Conservation (phyloP, 2,113 vertebrate genomes). For the Eolophus roseicapilla region DNA sequence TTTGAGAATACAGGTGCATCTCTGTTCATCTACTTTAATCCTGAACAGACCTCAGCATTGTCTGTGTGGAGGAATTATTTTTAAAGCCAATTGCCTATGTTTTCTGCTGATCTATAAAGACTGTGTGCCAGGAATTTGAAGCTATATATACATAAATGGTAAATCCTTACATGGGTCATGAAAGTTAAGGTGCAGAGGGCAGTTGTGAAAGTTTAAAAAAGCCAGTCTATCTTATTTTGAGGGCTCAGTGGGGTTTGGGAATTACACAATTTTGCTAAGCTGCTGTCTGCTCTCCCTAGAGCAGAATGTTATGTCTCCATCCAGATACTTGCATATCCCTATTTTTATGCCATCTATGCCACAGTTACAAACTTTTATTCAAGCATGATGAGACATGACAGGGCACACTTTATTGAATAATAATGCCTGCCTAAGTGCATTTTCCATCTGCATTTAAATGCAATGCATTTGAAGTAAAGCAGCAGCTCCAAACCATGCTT, state of each 20-base stretch:
- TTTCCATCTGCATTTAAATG: constrained; percentile 52
- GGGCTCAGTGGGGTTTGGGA: background rate
- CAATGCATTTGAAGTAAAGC: constrained; percentile 12
- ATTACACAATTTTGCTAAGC: background rate
- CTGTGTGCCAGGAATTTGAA: background rate
- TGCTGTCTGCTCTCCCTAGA: background rate
- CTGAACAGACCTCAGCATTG: background rate
- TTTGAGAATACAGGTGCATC: background rate
- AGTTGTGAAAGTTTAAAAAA: background rate
- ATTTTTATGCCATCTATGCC: constrained; percentile 52
- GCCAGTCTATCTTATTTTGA: background rate
- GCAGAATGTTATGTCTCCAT: constrained; percentile 21
- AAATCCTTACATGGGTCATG: background rate
- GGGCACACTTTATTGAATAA: constrained; percentile 36
- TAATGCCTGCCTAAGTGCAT: constrained; percentile 44
- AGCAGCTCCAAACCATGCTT: background rate
- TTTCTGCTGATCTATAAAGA: background rate
- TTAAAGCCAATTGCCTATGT: background rate
- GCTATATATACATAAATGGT: background rate
- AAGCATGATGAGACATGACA: constrained; percentile 52
- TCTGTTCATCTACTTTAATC: background rate
- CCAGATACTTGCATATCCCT: constrained; percentile 30
- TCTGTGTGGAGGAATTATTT: background rate
- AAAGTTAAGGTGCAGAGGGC: background rate
- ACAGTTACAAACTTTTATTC: constrained; percentile 43